phyloP scores from a whole-genome alignment of 2,797 vertebrate species.

The Anabacerthia variegaticeps region DNA sequence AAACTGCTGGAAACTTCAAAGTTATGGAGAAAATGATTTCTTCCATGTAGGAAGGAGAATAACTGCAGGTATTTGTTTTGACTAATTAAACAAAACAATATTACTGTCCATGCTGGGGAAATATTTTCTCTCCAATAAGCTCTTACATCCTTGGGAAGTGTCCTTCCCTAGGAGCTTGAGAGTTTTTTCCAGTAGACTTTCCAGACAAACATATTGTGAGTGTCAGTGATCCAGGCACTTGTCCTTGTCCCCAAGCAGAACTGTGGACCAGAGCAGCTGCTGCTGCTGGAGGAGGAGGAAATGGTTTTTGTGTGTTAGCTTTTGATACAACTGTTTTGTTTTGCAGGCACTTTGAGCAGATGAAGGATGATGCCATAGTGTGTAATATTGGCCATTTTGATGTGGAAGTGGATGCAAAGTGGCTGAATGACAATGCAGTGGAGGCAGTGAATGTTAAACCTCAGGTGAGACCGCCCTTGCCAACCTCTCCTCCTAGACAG shows the following conservation, averaged over 20 bases:
- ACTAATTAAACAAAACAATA: background rate
- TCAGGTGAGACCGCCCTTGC: conserved; percentile 80
- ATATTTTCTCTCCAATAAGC: background rate
- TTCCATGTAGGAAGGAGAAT: background rate
- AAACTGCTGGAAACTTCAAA: background rate
- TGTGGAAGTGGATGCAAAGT: conserved; percentile 94
- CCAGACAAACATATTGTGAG: background rate
- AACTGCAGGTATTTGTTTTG: background rate
- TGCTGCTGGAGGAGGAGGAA: background rate
- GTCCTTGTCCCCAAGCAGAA: background rate
- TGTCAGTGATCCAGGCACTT: background rate
- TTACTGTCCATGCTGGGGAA: background rate
- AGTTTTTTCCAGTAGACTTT: background rate
- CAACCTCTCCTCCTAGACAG: background rate
- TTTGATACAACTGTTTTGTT: background rate
- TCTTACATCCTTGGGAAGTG: background rate
- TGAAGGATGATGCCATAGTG: conserved; percentile 96
- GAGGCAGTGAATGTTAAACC: conserved; percentile 92
- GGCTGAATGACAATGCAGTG: conserved; percentile 88
- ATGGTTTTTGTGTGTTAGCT: background rate
- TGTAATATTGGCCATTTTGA: conserved; percentile 99
- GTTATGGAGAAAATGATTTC: background rate
- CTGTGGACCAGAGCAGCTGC: background rate
- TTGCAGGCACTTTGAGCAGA: conserved; percentile 92
- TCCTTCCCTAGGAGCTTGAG: background rate